Base-by-base conservation (phyloP, 1,140 invertebrate species). In the Triops cancriformis region DNA sequence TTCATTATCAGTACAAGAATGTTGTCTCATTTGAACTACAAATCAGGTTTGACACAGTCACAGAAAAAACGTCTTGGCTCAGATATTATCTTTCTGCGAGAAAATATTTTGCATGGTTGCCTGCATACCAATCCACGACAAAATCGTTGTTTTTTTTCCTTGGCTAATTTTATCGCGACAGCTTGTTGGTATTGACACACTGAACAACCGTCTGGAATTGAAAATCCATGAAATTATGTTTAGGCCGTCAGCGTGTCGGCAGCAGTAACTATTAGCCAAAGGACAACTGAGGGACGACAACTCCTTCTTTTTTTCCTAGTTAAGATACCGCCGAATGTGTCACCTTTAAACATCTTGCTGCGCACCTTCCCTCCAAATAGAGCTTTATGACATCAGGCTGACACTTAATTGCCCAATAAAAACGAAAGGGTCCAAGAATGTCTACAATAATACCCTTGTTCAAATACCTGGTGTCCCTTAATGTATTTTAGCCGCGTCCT, bases 341-440 rank as follows among this genome's bases (percentile, higher is more conserved):
- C 51, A 64, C 51, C 51, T 23, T 64, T n/a, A 64, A 64, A n/a
- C 51, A 18, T 23, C 51, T 64, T 64, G 51, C 51, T 64, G 18
- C n/a, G 51, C 51, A 23, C 23, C 18, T n/a, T 64, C 11, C 14
- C n/a, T 64, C 23, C 51, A 64, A 23, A 64, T 23, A 18, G 14
- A 23, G 23, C 23, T 64, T 64, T 64, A 64, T 23, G 51, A 64
- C 51, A 23, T 14, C 51, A 18, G 14, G 18, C 51, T 18, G 18
- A 64, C 23, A 18, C 18, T 64, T 64, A 64, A 64, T 64, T n/a
- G 51, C 51, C 43, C 51, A n/a, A 64, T n/a, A n/a, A 64, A 45
- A 64, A 64, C 18, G 51, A 64, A 64, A 18, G n/a, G 51, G 51
- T n/a, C 51, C 51, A 64, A 64, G n/a, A 64, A 64, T 64, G 51